Conservation (phyloP, 2,113 vertebrate species). For the Thinocorus orbignyianus region DNA sequence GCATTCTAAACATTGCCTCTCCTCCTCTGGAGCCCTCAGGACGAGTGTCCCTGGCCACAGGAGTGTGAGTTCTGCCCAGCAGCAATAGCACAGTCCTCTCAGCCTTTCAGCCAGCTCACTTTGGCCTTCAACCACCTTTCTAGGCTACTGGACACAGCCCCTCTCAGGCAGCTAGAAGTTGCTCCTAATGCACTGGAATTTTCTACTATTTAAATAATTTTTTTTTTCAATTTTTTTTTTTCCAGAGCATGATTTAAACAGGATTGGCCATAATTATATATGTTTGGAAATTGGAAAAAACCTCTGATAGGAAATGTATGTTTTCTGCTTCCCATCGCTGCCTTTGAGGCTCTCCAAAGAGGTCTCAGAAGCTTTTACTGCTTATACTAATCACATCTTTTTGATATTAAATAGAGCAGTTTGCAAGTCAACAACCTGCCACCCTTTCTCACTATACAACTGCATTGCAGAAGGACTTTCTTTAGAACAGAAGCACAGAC, state of each 20-base stretch:
- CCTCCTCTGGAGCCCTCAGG: not conserved
- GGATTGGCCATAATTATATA: constrained; percentile 28
- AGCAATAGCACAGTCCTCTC: not conserved
- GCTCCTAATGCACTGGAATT: not conserved
- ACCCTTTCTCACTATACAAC: not conserved
- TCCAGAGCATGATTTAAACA: constrained; percentile 27
- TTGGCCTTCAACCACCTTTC: not conserved
- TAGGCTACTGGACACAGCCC: not conserved
- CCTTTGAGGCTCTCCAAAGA: not conserved
- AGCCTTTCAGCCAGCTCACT: not conserved
- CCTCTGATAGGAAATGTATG: not conserved
- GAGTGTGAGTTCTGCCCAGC: not conserved
- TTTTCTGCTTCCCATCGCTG: not conserved
- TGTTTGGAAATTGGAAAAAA: constrained; percentile 13
- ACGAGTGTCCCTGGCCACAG: not conserved
- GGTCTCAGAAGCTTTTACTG: not conserved
- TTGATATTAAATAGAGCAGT: not conserved
- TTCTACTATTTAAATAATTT: not conserved
- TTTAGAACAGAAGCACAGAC: not conserved
- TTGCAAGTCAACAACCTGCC: not conserved
- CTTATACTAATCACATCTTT: not conserved
- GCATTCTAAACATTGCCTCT: not conserved
- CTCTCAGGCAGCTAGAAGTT: not conserved
- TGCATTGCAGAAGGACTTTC: not conserved
- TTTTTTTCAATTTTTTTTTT: not conserved